These are phyloP conservation scores for Montipora efflorescens DNA, from an alignment of 64 coral and sea anemone species.

Conservation along the genomic window DNA sequence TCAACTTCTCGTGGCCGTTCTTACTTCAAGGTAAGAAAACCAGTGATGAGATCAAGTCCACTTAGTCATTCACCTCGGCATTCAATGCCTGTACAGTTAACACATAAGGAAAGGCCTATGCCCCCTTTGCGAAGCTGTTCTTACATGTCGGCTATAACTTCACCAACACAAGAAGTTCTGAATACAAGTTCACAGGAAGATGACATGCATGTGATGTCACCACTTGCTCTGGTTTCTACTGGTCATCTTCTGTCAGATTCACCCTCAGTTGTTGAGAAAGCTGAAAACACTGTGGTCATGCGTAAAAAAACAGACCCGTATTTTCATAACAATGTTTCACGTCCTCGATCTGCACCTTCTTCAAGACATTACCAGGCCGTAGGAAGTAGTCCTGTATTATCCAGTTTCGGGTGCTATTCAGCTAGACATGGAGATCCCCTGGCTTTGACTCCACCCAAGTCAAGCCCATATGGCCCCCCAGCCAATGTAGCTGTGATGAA, in stretches of 20 bases:
- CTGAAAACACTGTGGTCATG: slow-evolving; percentile 29
- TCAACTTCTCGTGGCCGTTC: neutral
- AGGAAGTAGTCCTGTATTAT: neutral
- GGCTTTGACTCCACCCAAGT: slow-evolving; percentile 43
- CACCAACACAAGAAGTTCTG: slow-evolving; percentile 17
- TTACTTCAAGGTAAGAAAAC: slow-evolving; percentile 27
- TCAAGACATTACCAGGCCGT: slow-evolving; percentile 60
- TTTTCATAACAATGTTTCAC: slow-evolving; percentile 23
- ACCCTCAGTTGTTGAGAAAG: slow-evolving; percentile 22
- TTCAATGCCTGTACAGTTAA: slow-evolving; percentile 33
- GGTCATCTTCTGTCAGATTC: slow-evolving; percentile 66
- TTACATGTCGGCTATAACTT: slow-evolving; percentile 86
- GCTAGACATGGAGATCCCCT: slow-evolving; percentile 68
- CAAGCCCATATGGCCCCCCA: slow-evolving; percentile 34
- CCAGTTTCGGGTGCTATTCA: slow-evolving; percentile 59
- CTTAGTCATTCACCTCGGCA: slow-evolving; percentile 1
- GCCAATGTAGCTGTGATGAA: slow-evolving; percentile 80
- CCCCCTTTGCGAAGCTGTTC: slow-evolving; percentile 81
- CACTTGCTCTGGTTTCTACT: neutral
- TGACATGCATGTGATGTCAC: neutral
- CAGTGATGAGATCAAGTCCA: neutral
- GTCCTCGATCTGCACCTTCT: slow-evolving; percentile 86
- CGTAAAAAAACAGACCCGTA: slow-evolving; percentile 23
- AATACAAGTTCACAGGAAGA: slow-evolving; percentile 55
- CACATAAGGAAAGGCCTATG: slow-evolving; percentile 62